A percentile compares a stretch with the other conserved stretches of the same genome.
phyloP scores from a whole-genome alignment of 2,797 vertebrate species.

The Phylloscopus collybita region DNA sequence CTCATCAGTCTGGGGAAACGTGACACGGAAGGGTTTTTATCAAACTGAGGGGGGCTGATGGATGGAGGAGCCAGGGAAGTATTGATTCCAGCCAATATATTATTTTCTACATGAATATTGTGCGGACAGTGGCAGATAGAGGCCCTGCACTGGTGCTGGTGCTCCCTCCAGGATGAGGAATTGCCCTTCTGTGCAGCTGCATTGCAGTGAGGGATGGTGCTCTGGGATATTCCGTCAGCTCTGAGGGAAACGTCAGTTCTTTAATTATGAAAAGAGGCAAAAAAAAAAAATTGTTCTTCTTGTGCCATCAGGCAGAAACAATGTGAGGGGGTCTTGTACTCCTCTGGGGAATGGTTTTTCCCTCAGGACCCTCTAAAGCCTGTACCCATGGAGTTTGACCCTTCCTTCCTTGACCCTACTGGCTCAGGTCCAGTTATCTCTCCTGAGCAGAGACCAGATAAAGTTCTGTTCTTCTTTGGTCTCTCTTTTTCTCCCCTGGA shows the following conservation, averaged over 20 bases:
- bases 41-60: slow-evolving; percentile 57
- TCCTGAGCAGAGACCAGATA: no score
- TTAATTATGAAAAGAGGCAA: neutral
- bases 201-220: slow-evolving; percentile 3
- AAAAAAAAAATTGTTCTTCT: neutral
- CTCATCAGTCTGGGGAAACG: slow-evolving; percentile 54
- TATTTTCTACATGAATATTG: slow-evolving; percentile 68
- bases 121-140: slow-evolving; percentile 53
- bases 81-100: slow-evolving; percentile 73
- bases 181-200: slow-evolving; percentile 3
- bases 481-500: no score
- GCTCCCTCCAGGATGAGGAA: slow-evolving; percentile 10
- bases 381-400: no score
- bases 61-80: slow-evolving; percentile 60
- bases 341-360: no score
- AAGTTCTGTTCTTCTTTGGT: no score
- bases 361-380: no score
- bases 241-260: slow-evolving; percentile 5
- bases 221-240: neutral
- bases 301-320: neutral
- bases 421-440: no score
- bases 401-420: no score
- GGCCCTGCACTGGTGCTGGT: neutral
- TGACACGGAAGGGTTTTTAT: slow-evolving; percentile 57
- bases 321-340: neutral